Percentiles rank a stretch among this genome's conserved stretches.
Evolutionary conservation across 30 jellyfish, hydroid and myxozoan genomes (phyloP).

Genomic region (Aurelia sp.): DNA sequence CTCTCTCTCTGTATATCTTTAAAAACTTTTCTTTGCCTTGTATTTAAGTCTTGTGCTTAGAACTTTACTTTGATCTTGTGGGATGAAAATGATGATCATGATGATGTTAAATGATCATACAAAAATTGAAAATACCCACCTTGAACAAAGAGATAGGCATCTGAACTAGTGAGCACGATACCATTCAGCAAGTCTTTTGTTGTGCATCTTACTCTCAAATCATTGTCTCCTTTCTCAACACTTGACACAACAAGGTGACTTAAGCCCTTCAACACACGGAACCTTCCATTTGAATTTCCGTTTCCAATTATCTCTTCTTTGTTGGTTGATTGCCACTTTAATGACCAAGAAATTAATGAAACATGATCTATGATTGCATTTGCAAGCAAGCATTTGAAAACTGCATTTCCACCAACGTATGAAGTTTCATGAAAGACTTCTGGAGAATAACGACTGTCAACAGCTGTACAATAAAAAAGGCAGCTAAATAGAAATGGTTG

Average conservation of each 20-base stretch:
- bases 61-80: too few relatives aligned
- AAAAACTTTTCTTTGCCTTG: too few relatives aligned
- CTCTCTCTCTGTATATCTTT: too few relatives aligned
- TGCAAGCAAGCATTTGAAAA: conserved; percentile 79
- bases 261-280: conserved; percentile 67
- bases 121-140: conserved; percentile 16
- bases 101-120: too few relatives aligned
- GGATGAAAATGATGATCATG: too few relatives aligned
- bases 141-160: conserved; percentile 70
- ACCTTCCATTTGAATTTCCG: conserved; percentile 67
- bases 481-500: too few relatives aligned
- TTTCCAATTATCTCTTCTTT: conserved; percentile 24
- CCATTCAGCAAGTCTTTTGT: conserved; percentile 54
- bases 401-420: conserved; percentile 73
- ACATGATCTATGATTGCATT: conserved; percentile 28
- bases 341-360: conserved; percentile 77
- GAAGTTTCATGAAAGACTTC: conserved; percentile 81
- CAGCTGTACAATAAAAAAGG: conserved; percentile 25
- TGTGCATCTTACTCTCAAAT: conserved; percentile 63
- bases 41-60: too few relatives aligned
- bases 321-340: conserved; percentile 50
- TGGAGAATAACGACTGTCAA: conserved; percentile 87
- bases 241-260: conserved; percentile 49
- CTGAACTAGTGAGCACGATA: conserved; percentile 62
- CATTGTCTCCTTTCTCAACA: conserved; percentile 62